These are phyloP conservation scores for Pangasianodon gigas DNA, from an alignment of 2,113 vertebrate species.

Conservation along the genomic window DNA sequence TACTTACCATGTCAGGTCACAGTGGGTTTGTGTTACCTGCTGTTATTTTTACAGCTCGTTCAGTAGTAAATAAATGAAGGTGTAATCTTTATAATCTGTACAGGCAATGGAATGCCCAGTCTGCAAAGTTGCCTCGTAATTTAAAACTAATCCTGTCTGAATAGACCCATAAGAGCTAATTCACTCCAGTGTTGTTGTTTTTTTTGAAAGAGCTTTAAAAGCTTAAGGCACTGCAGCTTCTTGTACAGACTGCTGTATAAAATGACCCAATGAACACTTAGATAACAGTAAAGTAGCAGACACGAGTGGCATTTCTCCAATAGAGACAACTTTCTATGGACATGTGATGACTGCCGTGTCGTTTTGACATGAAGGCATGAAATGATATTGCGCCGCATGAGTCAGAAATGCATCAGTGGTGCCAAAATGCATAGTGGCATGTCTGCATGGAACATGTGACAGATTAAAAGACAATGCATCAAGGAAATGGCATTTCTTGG, in stretches of 20 bases:
- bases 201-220: neutral
- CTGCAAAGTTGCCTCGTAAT: neutral
- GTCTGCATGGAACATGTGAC: neutral
- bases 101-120: neutral
- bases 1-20: no score
- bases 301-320: neutral
- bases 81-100: neutral
- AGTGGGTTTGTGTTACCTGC: neutral
- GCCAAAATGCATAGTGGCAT: neutral
- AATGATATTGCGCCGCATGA: neutral
- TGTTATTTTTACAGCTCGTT: neutral
- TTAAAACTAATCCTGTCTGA: slow-evolving; percentile 16
- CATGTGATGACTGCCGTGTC: neutral
- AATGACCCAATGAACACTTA: neutral
- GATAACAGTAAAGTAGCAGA: neutral
- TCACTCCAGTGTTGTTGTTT: neutral
- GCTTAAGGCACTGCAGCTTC: neutral
- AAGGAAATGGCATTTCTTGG: neutral
- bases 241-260: neutral
- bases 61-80: neutral
- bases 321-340: neutral
- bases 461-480: neutral
- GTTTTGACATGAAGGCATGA: neutral
- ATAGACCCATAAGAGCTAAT: neutral
- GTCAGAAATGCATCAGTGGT: neutral